These are phyloP conservation scores for Pterobdella sp. DNA, from an alignment of 2,888 invertebrate species.

Conservation along the genomic window DNA sequence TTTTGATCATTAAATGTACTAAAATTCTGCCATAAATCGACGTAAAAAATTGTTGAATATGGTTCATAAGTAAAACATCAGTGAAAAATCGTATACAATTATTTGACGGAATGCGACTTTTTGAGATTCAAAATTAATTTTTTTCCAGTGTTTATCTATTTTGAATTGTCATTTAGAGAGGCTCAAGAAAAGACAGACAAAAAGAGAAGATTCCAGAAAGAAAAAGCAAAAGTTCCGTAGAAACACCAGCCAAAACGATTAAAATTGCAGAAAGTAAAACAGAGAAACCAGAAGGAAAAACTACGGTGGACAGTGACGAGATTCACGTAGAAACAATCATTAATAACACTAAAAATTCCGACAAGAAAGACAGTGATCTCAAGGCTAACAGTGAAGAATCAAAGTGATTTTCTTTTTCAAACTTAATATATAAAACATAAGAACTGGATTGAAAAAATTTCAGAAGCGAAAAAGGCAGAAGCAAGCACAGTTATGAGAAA, in stretches of 20 bases:
- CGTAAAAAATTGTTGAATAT: too few relatives aligned
- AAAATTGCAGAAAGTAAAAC: neutral
- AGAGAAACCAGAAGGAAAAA: neutral
- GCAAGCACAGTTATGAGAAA: neutral
- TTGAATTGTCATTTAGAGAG: neutral
- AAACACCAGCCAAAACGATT: neutral
- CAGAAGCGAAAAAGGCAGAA: neutral
- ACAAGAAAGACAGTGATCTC: neutral
- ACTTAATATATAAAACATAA: neutral
- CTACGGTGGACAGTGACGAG: neutral
- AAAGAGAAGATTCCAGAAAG: neutral
- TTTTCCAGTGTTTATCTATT: too few relatives aligned
- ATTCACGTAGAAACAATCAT: neutral
- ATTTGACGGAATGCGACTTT: too few relatives aligned
- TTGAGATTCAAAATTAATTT: too few relatives aligned
- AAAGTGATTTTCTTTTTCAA: too few relatives aligned
- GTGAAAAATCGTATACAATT: too few relatives aligned
- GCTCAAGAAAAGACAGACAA: neutral
- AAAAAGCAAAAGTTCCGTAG: neutral
- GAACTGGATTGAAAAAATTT: neutral
- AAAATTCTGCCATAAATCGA: too few relatives aligned
- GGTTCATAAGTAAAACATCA: too few relatives aligned
- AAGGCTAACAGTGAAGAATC: slow-evolving; percentile 1
- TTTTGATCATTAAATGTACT: too few relatives aligned
- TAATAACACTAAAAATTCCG: neutral